Conservation (phyloP, 2,113 vertebrate species). For the Macaca nemestrina region DNA sequence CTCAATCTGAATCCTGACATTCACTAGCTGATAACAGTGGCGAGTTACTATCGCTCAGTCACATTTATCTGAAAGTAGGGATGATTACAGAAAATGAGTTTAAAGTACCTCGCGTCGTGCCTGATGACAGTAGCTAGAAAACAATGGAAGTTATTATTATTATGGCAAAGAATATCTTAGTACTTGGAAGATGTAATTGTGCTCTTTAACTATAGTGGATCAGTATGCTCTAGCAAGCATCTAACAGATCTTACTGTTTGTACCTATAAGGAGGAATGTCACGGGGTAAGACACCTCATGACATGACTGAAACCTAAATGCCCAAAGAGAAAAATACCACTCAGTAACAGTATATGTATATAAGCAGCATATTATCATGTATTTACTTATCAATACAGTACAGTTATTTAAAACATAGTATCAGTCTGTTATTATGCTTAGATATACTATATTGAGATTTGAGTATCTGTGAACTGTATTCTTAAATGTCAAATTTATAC, state of each 20-base stretch:
- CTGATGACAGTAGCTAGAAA: background rate
- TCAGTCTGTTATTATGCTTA: background rate
- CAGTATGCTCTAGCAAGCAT: background rate
- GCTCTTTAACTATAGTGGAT: background rate
- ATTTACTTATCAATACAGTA: background rate
- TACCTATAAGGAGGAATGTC: background rate
- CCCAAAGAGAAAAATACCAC: background rate
- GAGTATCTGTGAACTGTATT: background rate
- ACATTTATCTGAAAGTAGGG: background rate
- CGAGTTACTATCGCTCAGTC: background rate
- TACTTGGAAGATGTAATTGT: background rate
- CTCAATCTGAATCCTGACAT: background rate
- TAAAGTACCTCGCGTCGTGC: background rate
- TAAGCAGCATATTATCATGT: background rate
- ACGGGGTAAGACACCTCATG: background rate
- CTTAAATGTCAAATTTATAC: background rate
- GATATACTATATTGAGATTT: background rate
- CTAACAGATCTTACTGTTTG: background rate
- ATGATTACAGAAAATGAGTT: slow-evolving; percentile 3
- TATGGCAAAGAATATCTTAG: background rate
- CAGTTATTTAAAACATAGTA: slow-evolving; percentile 10
- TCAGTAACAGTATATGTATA: background rate
- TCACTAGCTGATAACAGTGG: background rate
- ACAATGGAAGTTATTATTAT: background rate
- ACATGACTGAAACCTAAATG: slow-evolving; percentile 7